Evolutionary conservation across 2,888 invertebrate species (phyloP), one percentile per base, ranked within the genome.

Genomic region (Melipona beecheii): DNA sequence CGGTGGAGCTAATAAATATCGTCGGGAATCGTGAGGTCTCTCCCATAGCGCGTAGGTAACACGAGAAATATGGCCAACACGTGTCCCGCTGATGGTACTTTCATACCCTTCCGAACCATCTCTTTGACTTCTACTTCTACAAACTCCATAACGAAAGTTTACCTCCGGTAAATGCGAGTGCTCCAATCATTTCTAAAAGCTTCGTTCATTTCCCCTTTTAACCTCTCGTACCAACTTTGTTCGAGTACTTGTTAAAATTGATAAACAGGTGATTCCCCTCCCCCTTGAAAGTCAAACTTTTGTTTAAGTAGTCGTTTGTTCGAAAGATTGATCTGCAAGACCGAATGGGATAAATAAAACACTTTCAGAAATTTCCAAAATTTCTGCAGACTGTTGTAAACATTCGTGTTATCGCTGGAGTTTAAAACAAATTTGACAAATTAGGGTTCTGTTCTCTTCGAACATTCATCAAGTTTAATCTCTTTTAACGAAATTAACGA

Each of bases 51-150:
- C 15, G 13, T 24, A 56, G 31, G 58, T 36, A 73, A 66, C 54
- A 31, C 24, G 58, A 73, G 36, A 73, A 78, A 78, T 78, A 78
- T 73, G 68, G 73, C 43, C 43, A 62, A 66, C 73, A 60, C 60
- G 68, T 75, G 75, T 56, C 68, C 11, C 56, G 24, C 27, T 66
- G 58, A 72, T 78, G 72, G 17, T 13, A 72, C 49, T 78, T 78
- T 78, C 72, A 66, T 72, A 72, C 19, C 66, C 31, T 64, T 65
- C 31, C 13, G 21, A 36, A 72, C 52, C 49, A 56, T 65, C 72
- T 49, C 49, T 50, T 78, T 52, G 56, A 66, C 58, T 66, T 58
- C 31, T 52, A 66, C 24, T 50, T 19, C 21, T 31, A 50, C 36
- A 19, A 31, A 72, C 65, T 72, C 19, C 49, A 21, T 50, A 24